Percentiles rank a stretch among this genome's conserved stretches.
Evolutionary conservation across 2,888 invertebrate genomes (phyloP).

Genomic region (Cistogaster globosa): DNA sequence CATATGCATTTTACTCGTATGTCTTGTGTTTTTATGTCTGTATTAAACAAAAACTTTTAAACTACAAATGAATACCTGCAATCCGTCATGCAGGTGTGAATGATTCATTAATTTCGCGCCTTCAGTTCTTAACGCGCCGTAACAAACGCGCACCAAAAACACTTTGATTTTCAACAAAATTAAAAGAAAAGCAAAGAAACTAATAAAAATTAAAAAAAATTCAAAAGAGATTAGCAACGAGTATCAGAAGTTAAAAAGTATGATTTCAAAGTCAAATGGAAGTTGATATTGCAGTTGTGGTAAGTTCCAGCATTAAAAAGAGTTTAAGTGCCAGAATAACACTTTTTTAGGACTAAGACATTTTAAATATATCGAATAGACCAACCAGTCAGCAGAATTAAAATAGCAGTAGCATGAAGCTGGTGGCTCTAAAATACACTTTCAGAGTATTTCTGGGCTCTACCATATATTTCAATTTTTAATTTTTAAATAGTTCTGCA

Average conservation of each 20-base stretch:
- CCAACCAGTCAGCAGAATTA: too few relatives aligned
- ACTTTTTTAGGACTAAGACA: too few relatives aligned
- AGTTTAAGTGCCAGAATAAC: too few relatives aligned
- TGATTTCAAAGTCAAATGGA: neutral
- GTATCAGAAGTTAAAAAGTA: conserved; percentile 35
- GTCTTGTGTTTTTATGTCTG: conserved; percentile 43
- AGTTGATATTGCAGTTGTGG: neutral
- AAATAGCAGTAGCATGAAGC: too few relatives aligned
- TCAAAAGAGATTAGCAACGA: conserved; percentile 61
- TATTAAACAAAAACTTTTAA: conserved; percentile 55
- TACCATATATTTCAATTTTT: too few relatives aligned
- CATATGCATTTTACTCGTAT: neutral
- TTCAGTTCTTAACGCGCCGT: conserved; percentile 74
- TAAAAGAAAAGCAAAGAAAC: conserved; percentile 30
- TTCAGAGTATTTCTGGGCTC: neutral
- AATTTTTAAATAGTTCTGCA: too few relatives aligned
- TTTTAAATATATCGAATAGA: too few relatives aligned
- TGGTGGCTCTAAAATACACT: too few relatives aligned
- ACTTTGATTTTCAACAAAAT: conserved; percentile 50
- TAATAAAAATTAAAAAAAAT: conserved; percentile 26
- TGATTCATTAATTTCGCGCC: conserved; percentile 83
- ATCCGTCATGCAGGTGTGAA: conserved; percentile 83
- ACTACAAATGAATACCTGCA: conserved; percentile 74
- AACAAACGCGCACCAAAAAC: conserved; percentile 61
- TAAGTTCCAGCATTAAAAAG: too few relatives aligned